These are phyloP conservation scores for Baryphthengus martii DNA, from an alignment of 2,113 vertebrate species.

Conservation along the genomic window DNA sequence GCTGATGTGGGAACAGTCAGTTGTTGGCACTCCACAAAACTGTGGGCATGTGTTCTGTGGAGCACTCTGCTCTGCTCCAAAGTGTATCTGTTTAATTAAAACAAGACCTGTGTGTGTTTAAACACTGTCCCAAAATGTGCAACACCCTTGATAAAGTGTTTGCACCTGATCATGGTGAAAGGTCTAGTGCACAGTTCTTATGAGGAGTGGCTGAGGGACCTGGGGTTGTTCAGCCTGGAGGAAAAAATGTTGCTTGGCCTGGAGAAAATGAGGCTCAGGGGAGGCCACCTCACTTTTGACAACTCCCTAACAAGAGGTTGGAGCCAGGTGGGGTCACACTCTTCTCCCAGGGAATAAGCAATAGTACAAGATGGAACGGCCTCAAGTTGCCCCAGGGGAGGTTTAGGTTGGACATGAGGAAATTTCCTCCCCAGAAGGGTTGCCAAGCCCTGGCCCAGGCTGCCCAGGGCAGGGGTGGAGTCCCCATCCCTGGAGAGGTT, in stretches of 20 bases:
- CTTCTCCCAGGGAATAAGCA: neutral
- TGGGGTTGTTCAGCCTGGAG: neutral
- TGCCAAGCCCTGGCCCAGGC: neutral
- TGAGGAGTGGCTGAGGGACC: neutral
- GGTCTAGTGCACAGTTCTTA: neutral
- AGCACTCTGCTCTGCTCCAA: neutral
- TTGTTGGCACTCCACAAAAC: fast-evolving
- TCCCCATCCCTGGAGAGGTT: neutral
- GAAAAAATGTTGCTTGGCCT: neutral
- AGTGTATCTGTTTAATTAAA: fast-evolving
- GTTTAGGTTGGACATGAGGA: neutral
- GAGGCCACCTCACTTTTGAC: neutral
- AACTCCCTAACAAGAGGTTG: neutral
- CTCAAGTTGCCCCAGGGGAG: neutral
- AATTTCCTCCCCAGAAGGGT: neutral
- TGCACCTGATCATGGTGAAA: neutral
- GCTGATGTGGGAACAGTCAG: neutral
- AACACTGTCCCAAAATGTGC: neutral
- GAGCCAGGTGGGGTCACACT: neutral
- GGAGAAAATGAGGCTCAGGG: neutral
- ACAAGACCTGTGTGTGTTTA: fast-evolving
- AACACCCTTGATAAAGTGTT: fast-evolving
- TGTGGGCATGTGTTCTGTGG: neutral
- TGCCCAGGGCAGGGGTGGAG: neutral
- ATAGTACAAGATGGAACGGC: neutral